A percentile compares a stretch with the other conserved stretches of the same genome.
Evolutionary conservation across 2,888 invertebrate species (phyloP).

Genomic region (Ypsolopha scabrella): DNA sequence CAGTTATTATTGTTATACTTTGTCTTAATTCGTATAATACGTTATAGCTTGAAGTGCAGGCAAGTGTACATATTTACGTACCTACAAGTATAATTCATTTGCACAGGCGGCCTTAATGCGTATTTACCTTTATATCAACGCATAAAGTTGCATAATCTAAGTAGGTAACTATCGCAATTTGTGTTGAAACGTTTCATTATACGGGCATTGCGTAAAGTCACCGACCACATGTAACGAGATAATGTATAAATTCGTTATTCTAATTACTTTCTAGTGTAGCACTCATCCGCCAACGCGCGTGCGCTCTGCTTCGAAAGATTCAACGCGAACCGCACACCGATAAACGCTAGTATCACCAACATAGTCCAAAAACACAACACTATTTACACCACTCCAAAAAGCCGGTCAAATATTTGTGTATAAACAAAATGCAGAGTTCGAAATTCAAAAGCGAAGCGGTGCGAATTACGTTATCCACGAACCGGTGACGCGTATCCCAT

Average conservation of each 20-base stretch:
- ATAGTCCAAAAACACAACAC: constrained; percentile 25
- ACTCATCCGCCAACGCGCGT: constrained; percentile 56
- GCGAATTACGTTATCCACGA: not conserved
- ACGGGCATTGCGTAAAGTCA: not conserved
- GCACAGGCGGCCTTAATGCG: too few relatives aligned
- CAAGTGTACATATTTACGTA: too few relatives aligned
- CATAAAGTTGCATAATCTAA: too few relatives aligned
- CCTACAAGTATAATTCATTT: too few relatives aligned
- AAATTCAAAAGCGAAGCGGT: not conserved
- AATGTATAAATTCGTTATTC: constrained; percentile 8
- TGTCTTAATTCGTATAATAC: too few relatives aligned
- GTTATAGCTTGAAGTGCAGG: too few relatives aligned
- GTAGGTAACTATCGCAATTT: not conserved
- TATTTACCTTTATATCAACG: too few relatives aligned
- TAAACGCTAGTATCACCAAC: constrained; percentile 61
- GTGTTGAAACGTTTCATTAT: not conserved
- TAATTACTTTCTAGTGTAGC: constrained; percentile 62
- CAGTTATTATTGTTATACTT: too few relatives aligned
- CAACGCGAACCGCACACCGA: constrained; percentile 55
- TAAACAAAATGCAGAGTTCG: not conserved
- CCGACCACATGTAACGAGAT: constrained; percentile 12
- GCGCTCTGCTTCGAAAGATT: constrained; percentile 61
- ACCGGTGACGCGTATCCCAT: not conserved
- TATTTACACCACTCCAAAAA: not conserved
- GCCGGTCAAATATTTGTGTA: not conserved